Percentiles rank a stretch among this genome's conserved stretches.
These are phyloP conservation scores for Tetramorium parvispinum DNA, from an alignment of 1,140 invertebrate genomes.

Conservation along the genomic window DNA sequence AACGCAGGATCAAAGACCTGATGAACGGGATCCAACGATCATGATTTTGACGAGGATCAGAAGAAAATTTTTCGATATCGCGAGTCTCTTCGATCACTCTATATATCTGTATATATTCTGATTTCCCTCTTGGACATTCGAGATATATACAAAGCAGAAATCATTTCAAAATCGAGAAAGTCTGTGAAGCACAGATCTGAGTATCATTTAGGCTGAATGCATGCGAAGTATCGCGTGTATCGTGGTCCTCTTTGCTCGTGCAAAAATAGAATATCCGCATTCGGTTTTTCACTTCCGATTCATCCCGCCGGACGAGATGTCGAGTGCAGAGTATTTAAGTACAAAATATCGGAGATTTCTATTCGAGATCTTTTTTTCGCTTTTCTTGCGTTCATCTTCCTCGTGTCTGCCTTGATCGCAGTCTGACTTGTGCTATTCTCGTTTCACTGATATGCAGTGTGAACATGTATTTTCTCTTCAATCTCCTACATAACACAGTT, in stretches of 20 bases:
- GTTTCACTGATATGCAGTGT: neutral
- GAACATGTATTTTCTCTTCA: neutral
- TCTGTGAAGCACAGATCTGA: constrained; percentile 27
- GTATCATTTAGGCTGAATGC: constrained; percentile 47
- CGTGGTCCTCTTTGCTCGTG: constrained; percentile 28
- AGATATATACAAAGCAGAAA: constrained; percentile 44
- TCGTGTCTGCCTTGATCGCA: neutral
- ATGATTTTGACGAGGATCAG: neutral
- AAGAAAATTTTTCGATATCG: neutral
- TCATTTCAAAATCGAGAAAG: constrained; percentile 15
- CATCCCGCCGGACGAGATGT: neutral
- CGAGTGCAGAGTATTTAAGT: constrained; percentile 34
- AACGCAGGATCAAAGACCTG: neutral
- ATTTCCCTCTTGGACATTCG: neutral
- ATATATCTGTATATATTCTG: neutral
- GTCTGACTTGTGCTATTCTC: neutral
- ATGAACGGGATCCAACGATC: neutral
- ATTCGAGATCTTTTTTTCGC: constrained; percentile 26
- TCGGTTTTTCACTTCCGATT: constrained; percentile 1
- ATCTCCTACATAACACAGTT: neutral
- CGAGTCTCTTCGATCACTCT: constrained; percentile 1
- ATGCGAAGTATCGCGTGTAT: constrained; percentile 30
- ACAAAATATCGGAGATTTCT: constrained; percentile 39
- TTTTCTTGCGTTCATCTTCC: neutral
- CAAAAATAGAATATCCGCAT: constrained; percentile 43